Percentiles rank a stretch among this genome's conserved stretches.
Conservation (phyloP, 2,888 invertebrate genomes). For the Torymus aiolomorphi region DNA sequence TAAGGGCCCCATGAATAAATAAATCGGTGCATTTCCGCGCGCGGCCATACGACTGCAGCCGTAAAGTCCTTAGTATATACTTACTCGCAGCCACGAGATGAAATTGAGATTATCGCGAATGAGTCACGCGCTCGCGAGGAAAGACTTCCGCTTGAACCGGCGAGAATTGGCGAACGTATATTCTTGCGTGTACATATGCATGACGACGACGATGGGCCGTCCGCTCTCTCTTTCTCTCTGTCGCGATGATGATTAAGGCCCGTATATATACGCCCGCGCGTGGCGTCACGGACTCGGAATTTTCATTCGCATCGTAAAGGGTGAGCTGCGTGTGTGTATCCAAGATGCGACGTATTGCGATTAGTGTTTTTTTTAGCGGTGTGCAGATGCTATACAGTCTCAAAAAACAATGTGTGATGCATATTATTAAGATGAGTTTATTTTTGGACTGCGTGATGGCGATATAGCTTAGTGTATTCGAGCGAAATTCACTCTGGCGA, state of each 20-base stretch:
- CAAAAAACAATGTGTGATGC: too few species aligned
- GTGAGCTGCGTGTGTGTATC: neutral
- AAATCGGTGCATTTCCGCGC: too few species aligned
- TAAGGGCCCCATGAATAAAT: too few species aligned
- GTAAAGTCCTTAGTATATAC: neutral
- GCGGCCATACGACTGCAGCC: neutral
- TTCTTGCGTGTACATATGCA: neutral
- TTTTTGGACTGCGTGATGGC: too few species aligned
- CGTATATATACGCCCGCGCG: neutral
- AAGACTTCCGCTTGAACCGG: constrained; percentile 58
- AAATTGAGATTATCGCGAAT: too few species aligned
- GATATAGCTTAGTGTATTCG: too few species aligned
- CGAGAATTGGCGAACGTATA: constrained; percentile 51
- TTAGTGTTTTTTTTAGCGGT: too few species aligned
- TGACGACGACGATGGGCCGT: neutral
- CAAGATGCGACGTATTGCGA: too few species aligned
- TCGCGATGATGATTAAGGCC: constrained; percentile 29
- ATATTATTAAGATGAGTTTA: too few species aligned
- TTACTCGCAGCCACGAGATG: neutral
- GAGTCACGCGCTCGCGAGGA: neutral
- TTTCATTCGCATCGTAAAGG: constrained; percentile 42
- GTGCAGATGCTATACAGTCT: too few species aligned
- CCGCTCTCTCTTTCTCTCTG: neutral
- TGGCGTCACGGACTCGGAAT: constrained; percentile 63
- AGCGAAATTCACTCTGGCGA: too few species aligned